Conservation (phyloP, 2,797 vertebrate genomes). For the Poeciliopsis turneri region DNA sequence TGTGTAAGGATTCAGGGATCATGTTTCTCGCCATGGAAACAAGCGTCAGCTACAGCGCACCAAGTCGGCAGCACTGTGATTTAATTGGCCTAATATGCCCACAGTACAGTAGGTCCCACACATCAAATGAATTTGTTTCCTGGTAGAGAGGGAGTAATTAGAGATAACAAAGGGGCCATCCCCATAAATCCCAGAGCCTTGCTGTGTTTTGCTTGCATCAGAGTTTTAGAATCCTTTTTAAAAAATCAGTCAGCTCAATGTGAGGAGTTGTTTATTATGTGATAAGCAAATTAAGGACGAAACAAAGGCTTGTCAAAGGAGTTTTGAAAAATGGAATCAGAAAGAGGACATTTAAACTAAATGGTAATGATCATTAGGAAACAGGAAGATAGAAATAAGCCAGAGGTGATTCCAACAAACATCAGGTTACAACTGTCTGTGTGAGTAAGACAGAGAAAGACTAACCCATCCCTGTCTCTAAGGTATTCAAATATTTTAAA, state of each 20-base stretch:
- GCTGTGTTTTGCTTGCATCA: constrained; percentile 74
- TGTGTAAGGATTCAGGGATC: constrained; percentile 3
- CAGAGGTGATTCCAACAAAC: neutral
- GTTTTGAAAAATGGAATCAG: neutral
- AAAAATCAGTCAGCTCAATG: constrained; percentile 46
- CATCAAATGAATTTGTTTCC: constrained; percentile 79
- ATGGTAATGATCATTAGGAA: neutral
- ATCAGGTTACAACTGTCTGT: constrained; percentile 10
- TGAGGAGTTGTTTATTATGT: constrained; percentile 53
- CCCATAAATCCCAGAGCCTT: constrained; percentile 65
- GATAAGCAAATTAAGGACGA: constrained; percentile 17
- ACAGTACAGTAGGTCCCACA: constrained; percentile 59
- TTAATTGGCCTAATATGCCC: constrained; percentile 79
- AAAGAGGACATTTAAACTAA: neutral
- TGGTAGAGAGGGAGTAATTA: constrained; percentile 80
- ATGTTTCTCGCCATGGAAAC: constrained; percentile 64
- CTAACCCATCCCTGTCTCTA: neutral
- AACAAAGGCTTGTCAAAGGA: neutral
- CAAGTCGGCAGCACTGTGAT: constrained; percentile 46
- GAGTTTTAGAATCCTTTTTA: constrained; percentile 64
- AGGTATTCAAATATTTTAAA: neutral
- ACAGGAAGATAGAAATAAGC: neutral
- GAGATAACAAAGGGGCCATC: constrained; percentile 80
- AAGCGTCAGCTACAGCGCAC: constrained; percentile 39
- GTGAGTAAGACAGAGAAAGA: neutral